phyloP scores from a whole-genome alignment of 2,113 vertebrate genomes.

The Arizona elegans region DNA sequence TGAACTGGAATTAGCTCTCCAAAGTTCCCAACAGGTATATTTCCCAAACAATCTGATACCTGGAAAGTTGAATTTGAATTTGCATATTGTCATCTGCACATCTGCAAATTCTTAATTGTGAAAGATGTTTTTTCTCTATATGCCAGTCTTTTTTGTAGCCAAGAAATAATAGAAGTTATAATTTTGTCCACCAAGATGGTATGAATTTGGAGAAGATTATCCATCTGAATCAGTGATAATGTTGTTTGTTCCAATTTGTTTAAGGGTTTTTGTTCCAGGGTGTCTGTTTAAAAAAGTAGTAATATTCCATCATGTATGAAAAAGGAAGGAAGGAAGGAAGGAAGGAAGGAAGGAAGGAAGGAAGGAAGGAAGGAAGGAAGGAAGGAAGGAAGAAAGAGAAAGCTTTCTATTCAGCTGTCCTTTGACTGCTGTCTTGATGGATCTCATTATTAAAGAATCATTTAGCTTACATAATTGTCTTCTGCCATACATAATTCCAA shows the following conservation, averaged over 20 bases:
- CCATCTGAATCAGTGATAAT: not conserved
- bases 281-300: conserved; percentile 30
- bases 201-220: not conserved
- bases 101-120: not conserved
- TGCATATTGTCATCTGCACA: not conserved
- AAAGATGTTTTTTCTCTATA: not conserved
- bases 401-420: conserved; percentile 41
- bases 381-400: not conserved
- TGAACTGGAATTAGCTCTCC: not conserved
- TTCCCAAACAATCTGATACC: not conserved
- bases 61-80: not conserved
- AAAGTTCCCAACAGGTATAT: not conserved
- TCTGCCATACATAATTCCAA: conserved; percentile 68
- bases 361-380: not conserved
- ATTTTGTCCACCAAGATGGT: not conserved
- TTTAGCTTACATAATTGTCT: conserved; percentile 68
- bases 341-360: conserved; percentile 20
- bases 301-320: not conserved
- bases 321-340: not conserved
- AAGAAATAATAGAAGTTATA: not conserved
- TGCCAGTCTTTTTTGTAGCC: not conserved
- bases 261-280: conserved; percentile 6
- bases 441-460: conserved; percentile 70
- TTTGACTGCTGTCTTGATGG: conserved; percentile 55
- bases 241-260: not conserved